Evolutionary conservation across 2,888 invertebrate genomes (phyloP).

Genomic region (Nebria salina): DNA sequence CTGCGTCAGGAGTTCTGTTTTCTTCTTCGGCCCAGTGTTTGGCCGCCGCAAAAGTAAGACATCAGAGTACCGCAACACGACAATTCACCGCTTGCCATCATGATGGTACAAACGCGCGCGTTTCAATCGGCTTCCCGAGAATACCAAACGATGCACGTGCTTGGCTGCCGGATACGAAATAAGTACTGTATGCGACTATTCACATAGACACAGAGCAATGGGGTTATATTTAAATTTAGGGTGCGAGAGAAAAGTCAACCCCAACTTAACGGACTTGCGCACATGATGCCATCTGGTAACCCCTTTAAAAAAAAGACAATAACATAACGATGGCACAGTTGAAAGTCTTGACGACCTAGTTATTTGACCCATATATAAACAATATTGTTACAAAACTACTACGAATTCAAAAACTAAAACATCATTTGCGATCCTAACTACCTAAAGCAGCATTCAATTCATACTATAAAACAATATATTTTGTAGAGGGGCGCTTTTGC

Average conservation of each 20-base stretch:
- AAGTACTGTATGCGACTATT: constrained; percentile 12
- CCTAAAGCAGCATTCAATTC: background rate
- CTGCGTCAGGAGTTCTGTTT: constrained; percentile 41
- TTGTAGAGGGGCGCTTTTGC: too few species aligned
- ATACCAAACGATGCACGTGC: background rate
- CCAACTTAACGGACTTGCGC: constrained; percentile 31
- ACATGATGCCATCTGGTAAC: constrained; percentile 19
- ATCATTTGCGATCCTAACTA: background rate
- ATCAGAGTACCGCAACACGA: constrained; percentile 44
- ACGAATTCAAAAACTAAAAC: background rate
- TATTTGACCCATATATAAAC: constrained; percentile 29
- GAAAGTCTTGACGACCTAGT: constrained; percentile 18
- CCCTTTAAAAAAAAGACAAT: constrained; percentile 36
- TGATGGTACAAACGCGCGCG: constrained; percentile 4
- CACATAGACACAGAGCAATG: background rate
- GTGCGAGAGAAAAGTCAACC: constrained; percentile 20
- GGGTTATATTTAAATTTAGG: constrained; percentile 28
- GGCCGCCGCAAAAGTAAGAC: constrained; percentile 46
- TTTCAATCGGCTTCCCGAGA: constrained; percentile 4
- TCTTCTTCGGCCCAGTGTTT: constrained; percentile 46
- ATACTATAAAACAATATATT: background rate
- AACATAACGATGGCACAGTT: constrained; percentile 27
- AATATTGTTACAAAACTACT: background rate
- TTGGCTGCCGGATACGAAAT: background rate
- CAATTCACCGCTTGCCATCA: background rate